Evolutionary conservation across 2,888 invertebrate species (phyloP).

Genomic region (Ametastegia equiseti): DNA sequence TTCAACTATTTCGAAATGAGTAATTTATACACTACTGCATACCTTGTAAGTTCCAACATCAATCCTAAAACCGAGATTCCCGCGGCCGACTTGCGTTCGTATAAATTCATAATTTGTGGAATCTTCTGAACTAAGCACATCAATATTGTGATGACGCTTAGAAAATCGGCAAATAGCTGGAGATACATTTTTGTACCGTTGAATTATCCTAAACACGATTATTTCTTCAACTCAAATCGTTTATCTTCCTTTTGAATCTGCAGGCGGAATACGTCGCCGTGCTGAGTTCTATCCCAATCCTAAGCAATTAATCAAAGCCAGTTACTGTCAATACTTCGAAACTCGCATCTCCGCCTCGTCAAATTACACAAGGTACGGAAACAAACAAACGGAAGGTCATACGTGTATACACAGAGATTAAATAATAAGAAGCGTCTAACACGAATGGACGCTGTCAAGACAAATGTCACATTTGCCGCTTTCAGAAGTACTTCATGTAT

Average conservation of each 20-base stretch:
- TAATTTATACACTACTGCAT: slow-evolving; percentile 55
- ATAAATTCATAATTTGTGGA: slow-evolving; percentile 87
- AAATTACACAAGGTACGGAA: neutral
- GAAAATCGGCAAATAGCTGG: slow-evolving; percentile 76
- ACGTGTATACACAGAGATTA: neutral
- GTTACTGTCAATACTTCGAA: neutral
- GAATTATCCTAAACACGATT: neutral
- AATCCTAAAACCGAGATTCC: slow-evolving; percentile 84
- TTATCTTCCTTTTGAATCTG: neutral
- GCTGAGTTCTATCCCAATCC: neutral
- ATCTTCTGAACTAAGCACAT: slow-evolving; percentile 89
- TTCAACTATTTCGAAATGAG: neutral
- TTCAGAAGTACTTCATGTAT: no score
- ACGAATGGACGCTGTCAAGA: no score
- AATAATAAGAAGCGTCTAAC: neutral
- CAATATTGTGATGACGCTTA: slow-evolving; percentile 87
- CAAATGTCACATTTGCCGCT: no score
- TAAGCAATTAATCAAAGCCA: neutral
- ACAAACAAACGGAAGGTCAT: neutral
- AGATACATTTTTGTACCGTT: slow-evolving; percentile 52
- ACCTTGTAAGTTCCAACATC: slow-evolving; percentile 85
- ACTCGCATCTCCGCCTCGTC: neutral
- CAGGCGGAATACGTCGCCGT: neutral
- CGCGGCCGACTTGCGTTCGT: slow-evolving; percentile 81
- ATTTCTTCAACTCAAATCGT: neutral